These are phyloP conservation scores for Iguana delicatissima DNA, from an alignment of 2,797 vertebrate species.

Conservation along the genomic window DNA sequence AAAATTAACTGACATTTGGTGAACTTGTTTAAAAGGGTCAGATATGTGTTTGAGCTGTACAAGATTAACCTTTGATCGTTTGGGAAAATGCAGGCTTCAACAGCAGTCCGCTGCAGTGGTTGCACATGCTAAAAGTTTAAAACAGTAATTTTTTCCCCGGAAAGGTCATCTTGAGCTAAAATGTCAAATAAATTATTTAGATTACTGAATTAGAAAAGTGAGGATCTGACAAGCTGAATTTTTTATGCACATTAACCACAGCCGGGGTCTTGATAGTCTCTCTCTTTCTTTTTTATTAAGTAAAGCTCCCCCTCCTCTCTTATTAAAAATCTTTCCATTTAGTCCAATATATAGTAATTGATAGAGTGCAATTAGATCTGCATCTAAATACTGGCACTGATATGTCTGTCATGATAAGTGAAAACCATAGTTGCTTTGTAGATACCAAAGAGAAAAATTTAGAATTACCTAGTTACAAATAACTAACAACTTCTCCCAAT, in stretches of 20 bases:
- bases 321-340: slow-evolving; percentile 80
- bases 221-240: slow-evolving; percentile 89
- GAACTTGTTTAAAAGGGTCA: slow-evolving; percentile 83
- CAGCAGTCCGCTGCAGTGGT: slow-evolving; percentile 81
- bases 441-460: slow-evolving; percentile 2
- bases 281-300: slow-evolving; percentile 80
- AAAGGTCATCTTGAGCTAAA: slow-evolving; percentile 91
- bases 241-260: slow-evolving; percentile 89
- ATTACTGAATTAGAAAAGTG: slow-evolving; percentile 91
- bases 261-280: slow-evolving; percentile 81
- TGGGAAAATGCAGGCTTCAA: slow-evolving; percentile 83
- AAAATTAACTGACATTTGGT: slow-evolving; percentile 78
- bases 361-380: slow-evolving; percentile 69
- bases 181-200: slow-evolving; percentile 92
- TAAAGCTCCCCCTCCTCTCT: slow-evolving; percentile 74
- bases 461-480: neutral
- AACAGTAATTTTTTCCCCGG: slow-evolving; percentile 88
- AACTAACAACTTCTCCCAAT: neutral
- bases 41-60: slow-evolving; percentile 79
- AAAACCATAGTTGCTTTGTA: neutral
- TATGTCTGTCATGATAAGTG: slow-evolving; percentile 53
- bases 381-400: slow-evolving; percentile 68
- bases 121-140: slow-evolving; percentile 90
- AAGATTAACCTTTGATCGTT: slow-evolving; percentile 85
- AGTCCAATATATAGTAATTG: slow-evolving; percentile 72